These are phyloP conservation scores for Pseudocheirus occidentalis DNA, from an alignment of 2,797 vertebrate genomes.

Conservation along the genomic window DNA sequence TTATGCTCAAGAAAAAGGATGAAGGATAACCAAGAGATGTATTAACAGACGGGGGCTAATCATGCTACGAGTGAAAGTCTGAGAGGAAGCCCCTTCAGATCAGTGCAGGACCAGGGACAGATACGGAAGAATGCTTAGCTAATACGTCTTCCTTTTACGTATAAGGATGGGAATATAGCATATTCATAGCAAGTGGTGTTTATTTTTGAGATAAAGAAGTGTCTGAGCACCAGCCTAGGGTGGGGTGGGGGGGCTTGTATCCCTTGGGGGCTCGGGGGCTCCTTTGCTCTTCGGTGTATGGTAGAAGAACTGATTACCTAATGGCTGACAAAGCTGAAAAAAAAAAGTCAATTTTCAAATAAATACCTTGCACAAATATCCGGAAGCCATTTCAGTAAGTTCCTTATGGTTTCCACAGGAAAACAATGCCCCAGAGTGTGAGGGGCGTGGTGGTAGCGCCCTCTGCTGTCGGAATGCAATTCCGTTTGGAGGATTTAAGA, in stretches of 20 bases:
- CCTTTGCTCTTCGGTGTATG: background rate
- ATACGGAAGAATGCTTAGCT: background rate
- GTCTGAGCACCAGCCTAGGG: background rate
- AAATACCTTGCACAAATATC: background rate
- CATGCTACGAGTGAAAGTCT: background rate
- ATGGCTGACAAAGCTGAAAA: background rate
- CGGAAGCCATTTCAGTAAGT: background rate
- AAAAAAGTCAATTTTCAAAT: background rate
- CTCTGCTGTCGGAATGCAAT: constrained; percentile 51
- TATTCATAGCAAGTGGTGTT: background rate
- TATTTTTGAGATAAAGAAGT: background rate
- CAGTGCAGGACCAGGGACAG: background rate
- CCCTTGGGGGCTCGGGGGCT: background rate
- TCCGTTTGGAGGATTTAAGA: background rate
- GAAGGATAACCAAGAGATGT: background rate
- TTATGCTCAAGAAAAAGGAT: background rate
- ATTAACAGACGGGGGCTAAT: background rate
- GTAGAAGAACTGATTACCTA: background rate
- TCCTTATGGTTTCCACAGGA: background rate
- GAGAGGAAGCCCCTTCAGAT: background rate
- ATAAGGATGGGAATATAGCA: background rate
- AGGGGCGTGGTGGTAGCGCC: constrained; percentile 32
- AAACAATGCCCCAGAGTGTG: background rate
- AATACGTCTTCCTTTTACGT: background rate
- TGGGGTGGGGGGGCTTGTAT: background rate